phyloP scores from a whole-genome alignment of 1,140 invertebrate genomes.

The Calosoma granatense region DNA sequence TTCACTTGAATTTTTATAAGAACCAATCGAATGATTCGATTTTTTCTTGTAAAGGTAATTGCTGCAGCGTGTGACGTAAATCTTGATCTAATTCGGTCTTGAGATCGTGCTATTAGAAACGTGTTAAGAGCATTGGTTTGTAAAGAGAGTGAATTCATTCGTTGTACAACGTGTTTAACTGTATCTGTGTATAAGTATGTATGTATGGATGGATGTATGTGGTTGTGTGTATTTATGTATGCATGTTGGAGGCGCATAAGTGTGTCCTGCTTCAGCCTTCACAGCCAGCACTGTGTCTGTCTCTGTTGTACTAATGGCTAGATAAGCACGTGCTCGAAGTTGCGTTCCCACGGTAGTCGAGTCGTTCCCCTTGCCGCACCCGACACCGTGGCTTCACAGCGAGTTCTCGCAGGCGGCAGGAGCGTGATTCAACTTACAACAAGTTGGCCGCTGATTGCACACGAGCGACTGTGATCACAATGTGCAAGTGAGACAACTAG shows the following conservation, averaged over 20 bases:
- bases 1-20: background rate
- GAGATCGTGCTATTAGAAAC: background rate
- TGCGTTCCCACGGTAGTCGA: conserved; percentile 19
- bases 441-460: background rate
- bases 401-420: background rate
- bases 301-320: background rate
- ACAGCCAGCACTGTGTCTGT: background rate
- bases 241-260: background rate
- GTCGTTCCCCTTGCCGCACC: conserved; percentile 20
- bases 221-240: background rate
- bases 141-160: too few species aligned
- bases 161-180: background rate
- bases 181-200: too few species aligned
- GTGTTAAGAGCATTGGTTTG: background rate
- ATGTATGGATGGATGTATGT: background rate
- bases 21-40: background rate
- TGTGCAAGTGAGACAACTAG: too few species aligned
- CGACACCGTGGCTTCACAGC: background rate
- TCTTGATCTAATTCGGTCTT: background rate
- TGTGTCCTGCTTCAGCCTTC: background rate
- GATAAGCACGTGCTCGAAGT: conserved; percentile 10
- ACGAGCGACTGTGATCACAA: too few species aligned
- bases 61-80: background rate
- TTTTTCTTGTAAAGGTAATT: background rate
- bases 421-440: background rate